Evolutionary conservation across 2,888 invertebrate species (phyloP), one percentile per base, ranked within the genome.

Genomic region (Ecdyonurus torrentis): DNA sequence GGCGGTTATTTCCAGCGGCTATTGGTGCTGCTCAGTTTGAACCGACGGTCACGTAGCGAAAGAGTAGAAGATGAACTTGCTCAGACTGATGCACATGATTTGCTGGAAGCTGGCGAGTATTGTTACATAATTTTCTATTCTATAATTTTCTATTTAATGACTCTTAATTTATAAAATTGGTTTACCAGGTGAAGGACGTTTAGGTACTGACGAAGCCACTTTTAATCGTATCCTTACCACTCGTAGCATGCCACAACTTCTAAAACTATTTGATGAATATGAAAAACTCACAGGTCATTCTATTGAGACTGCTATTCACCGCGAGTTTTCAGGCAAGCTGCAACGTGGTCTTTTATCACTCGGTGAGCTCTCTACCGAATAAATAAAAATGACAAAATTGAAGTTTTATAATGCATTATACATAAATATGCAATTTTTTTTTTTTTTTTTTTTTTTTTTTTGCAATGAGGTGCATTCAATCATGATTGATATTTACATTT

Each of bases 1-100:
- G 93, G 93, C 15, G 96, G 95, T 18, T 89, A 92, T 75, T 97
- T 97, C 78, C 90, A 91, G 77, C 83, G 93, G 65, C 81, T 97
- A 61, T 84, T 94, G 69, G 88, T 96, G 22, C 92, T 95, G 0
- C 77, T 93, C 62, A 86, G 86, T 69, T 87, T 88, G 80, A 37
- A 37, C 37, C 37, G 37, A 5, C 37, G 37, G 7, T 5, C 37
- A 10, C 37, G 15, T 5, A 15, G 88, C 76, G 86, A 87, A 72
- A 86, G 87, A 23, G 83, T 91, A 0, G 93, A 96, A 74, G 84
- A 87, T 69, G 85, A 81, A 1, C 82, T 83, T 65, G 94, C 94
- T 58, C 80, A 15, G 5, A 15, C 37, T 10, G 37, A 37, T 37
- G 37, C 37, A 5, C 5, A 37, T 5, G 37, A 37, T 15, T 15